Evolutionary conservation across 2,113 vertebrate species (phyloP).

Genomic region (Pithys albifrons): DNA sequence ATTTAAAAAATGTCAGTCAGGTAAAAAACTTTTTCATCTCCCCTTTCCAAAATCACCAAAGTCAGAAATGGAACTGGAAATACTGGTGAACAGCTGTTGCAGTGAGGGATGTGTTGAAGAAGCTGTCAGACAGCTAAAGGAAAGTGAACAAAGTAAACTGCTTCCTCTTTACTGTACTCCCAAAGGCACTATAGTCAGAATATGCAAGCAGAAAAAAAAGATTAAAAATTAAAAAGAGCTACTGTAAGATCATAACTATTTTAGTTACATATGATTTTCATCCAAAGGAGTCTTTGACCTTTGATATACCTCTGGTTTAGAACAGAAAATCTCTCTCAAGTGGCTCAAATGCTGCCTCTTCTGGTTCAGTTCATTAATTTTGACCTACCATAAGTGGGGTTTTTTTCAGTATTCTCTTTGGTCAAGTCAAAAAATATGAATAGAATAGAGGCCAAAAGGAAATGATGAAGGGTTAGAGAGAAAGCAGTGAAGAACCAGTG

Average conservation of each 20-base stretch:
- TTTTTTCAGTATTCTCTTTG: constrained; percentile 19
- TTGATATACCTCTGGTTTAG: constrained; percentile 4
- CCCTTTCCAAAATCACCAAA: background rate
- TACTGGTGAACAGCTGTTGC: background rate
- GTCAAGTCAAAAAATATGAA: constrained; percentile 9
- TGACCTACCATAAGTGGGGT: background rate
- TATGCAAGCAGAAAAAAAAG: constrained; percentile 6
- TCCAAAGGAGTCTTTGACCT: constrained; percentile 30
- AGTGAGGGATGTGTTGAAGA: constrained; percentile 6
- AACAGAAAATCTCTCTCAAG: constrained; percentile 39
- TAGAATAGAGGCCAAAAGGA: background rate
- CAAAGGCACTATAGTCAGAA: constrained; percentile 1
- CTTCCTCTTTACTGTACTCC: constrained; percentile 8
- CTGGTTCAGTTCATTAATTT: constrained; percentile 25
- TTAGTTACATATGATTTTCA: constrained; percentile 30
- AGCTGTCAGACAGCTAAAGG: background rate
- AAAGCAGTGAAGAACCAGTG: background rate
- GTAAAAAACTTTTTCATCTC: background rate
- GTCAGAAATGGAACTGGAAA: background rate
- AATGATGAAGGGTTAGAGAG: background rate
- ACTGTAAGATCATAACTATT: constrained; percentile 38
- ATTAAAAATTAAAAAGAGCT: constrained; percentile 46
- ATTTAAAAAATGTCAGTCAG: background rate
- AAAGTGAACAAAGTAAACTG: background rate
- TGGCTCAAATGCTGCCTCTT: background rate